Evolutionary conservation across 2,888 invertebrate genomes (phyloP).

Genomic region (Chrysolina oricalcia): DNA sequence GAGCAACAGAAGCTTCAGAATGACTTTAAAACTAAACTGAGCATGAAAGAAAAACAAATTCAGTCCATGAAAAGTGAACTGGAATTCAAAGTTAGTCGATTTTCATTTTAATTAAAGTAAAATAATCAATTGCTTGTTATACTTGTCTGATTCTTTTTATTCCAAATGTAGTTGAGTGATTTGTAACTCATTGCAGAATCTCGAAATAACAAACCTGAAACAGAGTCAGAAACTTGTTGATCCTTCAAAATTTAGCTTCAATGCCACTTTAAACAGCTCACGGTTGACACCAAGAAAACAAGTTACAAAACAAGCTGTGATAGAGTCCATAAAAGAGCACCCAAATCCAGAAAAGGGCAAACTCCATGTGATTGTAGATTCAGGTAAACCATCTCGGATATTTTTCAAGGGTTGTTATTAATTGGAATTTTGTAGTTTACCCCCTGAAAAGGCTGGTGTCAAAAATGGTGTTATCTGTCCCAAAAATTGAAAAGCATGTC

Average conservation of each 20-base stretch:
- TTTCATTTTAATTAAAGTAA: neutral
- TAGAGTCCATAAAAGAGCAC: neutral
- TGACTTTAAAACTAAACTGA: slow-evolving; percentile 74
- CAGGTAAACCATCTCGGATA: slow-evolving; percentile 41
- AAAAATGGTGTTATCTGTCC: slow-evolving; percentile 41
- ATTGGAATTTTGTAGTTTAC: slow-evolving; percentile 50
- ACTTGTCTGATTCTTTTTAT: neutral
- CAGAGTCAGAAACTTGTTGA: slow-evolving; percentile 73
- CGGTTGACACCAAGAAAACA: slow-evolving; percentile 29
- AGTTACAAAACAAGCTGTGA: neutral
- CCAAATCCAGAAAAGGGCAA: slow-evolving; percentile 24
- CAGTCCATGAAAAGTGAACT: slow-evolving; percentile 73
- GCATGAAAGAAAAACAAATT: slow-evolving; percentile 70
- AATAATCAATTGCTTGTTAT: neutral
- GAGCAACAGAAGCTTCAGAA: slow-evolving; percentile 70
- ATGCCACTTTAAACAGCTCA: slow-evolving; percentile 37
- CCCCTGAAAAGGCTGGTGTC: slow-evolving; percentile 50
- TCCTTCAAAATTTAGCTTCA: slow-evolving; percentile 47
- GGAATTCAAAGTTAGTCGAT: slow-evolving; percentile 74
- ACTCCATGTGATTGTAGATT: slow-evolving; percentile 44
- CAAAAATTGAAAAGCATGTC: slow-evolving; percentile 50
- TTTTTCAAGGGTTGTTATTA: neutral
- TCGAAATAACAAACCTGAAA: slow-evolving; percentile 76
- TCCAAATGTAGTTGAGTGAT: neutral
- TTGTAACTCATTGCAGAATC: slow-evolving; percentile 70